Evolutionary conservation across 2,888 invertebrate species (phyloP), one percentile per base, ranked within the genome.

Genomic region (Aleiodes leptofemur): DNA sequence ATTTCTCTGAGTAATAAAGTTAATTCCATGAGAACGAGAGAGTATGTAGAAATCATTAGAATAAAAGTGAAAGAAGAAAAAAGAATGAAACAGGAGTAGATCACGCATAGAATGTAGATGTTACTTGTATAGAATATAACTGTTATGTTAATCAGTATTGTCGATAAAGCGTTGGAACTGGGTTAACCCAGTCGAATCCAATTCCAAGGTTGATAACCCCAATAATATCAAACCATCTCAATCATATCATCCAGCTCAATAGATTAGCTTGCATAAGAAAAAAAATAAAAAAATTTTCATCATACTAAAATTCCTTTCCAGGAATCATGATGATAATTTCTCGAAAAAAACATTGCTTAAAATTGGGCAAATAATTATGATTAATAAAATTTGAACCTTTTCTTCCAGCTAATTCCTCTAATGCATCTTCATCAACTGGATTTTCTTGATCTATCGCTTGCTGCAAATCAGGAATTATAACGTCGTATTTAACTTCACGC

Each of bases 391-490:
- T 48, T 83, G 56, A 82, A 89, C 89, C 89, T 84, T 95, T 94
- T 82, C 94, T 93, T 69, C 95, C 91, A 82, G 92, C 92, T 56
- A 92, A 86, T 85, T 95, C 94, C 73, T 93, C 93, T 83, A 93
- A 92, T 75, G 93, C 92, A 14, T 93, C 90, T 3, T 92, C 91
- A 0, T 87, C 81, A 3, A 85, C 85, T 61, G 95, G 95, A 89
- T 96, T 96, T 90, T 96, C 96, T 78, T 92, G 92, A 81, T 96
- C 93, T 78, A 96, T 96, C 66, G 94, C 94, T 83, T 91, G 91
- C 88, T 96, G 96, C 69, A 97, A 88, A 89, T 97, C 94, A 69
- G 94, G 92, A 83, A 96, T 95, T 59, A 95, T 90, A n/a, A 96
- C 90, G 70, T 94, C 91, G 85, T 92, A 95, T 29, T 91, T 87